Evolutionary conservation across 92 coral and sea anemone species (phyloP).

Genomic region (Porites lobata): DNA sequence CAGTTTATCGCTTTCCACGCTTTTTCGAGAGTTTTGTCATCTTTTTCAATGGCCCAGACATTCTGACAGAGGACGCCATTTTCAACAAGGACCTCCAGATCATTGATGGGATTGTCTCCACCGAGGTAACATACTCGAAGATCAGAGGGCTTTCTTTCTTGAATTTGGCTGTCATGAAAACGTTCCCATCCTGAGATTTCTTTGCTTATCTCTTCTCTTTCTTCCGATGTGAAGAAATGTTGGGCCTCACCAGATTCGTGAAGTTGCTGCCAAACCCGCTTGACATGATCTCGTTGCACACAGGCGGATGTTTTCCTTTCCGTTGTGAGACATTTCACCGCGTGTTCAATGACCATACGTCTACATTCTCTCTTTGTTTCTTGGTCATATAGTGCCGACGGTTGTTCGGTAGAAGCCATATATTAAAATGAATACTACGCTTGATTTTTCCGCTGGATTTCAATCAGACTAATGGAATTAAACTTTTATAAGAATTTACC

Average conservation of each 20-base stretch:
- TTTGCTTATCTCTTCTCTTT: neutral
- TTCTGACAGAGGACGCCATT: constrained; percentile 68
- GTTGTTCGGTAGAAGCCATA: neutral
- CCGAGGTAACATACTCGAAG: constrained; percentile 63
- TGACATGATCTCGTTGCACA: constrained; percentile 47
- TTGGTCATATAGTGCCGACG: neutral
- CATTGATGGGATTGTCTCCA: constrained; percentile 61
- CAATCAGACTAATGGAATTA: no score
- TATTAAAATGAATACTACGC: no score
- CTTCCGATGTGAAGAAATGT: neutral
- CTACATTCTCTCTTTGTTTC: neutral
- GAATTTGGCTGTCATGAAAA: constrained; percentile 31
- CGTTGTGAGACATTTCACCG: constrained; percentile 14
- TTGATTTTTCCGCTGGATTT: no score
- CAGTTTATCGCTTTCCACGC: constrained; percentile 15
- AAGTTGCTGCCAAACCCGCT: constrained; percentile 30
- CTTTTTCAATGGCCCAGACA: constrained; percentile 65
- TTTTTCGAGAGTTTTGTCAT: neutral
- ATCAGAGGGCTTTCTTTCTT: constrained; percentile 37
- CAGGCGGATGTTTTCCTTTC: constrained; percentile 37
- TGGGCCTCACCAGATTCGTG: constrained; percentile 4
- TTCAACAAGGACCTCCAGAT: constrained; percentile 41
- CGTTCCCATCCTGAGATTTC: constrained; percentile 18
- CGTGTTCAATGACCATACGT: constrained; percentile 10
- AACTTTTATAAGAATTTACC: no score